Evolutionary conservation across 2,797 vertebrate genomes (phyloP).

Genomic region (Tamandua tetradactyla): DNA sequence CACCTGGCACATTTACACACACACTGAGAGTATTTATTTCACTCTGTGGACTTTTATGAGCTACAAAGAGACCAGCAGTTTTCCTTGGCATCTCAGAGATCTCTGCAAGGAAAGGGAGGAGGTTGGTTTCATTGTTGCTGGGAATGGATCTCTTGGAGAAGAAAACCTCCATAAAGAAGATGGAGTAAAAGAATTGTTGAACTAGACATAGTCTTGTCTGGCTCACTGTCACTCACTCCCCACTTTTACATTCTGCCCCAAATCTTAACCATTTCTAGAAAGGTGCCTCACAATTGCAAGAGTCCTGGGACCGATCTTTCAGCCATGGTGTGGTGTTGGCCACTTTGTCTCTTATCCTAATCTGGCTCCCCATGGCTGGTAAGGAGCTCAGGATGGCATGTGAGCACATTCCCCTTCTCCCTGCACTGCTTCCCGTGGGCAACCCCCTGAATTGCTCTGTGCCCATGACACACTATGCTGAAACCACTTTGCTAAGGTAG

Average conservation of each 20-base stretch:
- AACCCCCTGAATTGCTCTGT: not conserved
- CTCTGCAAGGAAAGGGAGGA: not conserved
- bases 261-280: not conserved
- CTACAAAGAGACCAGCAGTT: not conserved
- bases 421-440: not conserved
- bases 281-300: not conserved
- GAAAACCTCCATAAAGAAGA: not conserved
- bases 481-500: not conserved
- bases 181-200: not conserved
- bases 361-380: not conserved
- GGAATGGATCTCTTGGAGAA: not conserved
- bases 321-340: not conserved
- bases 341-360: not conserved
- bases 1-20: not conserved
- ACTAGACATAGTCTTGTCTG: not conserved
- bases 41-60: not conserved
- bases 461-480: not conserved
- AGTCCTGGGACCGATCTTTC: not conserved
- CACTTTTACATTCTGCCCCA: not conserved
- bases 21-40: not conserved
- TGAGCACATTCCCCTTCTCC: not conserved
- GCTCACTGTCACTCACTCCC: not conserved
- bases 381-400: not conserved
- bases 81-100: not conserved
- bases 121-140: not conserved